These are phyloP conservation scores for Tetrapedia diversipes DNA, from an alignment of 2,888 invertebrate genomes.

Conservation along the genomic window DNA sequence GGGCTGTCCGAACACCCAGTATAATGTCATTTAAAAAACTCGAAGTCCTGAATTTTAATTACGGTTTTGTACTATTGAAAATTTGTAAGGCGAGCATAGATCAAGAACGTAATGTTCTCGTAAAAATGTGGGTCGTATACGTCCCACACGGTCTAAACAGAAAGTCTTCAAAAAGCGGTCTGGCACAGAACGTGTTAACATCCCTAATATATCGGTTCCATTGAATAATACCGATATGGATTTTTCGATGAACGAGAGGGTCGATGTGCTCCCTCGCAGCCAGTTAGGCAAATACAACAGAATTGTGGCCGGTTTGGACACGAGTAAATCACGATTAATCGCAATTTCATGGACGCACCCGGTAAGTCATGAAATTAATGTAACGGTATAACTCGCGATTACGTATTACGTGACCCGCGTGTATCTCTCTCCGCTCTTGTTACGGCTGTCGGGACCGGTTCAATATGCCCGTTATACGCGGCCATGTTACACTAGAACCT, in stretches of 20 bases:
- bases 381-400: constrained; percentile 57
- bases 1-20: too few species aligned
- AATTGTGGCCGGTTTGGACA: constrained; percentile 1
- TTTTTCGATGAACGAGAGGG: constrained; percentile 18
- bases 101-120: too few species aligned
- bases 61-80: too few species aligned
- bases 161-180: too few species aligned
- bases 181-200: too few species aligned
- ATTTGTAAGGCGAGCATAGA: too few species aligned
- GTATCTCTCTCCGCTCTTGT: constrained; percentile 34
- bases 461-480: constrained; percentile 25
- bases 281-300: constrained; percentile 1
- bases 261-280: neutral
- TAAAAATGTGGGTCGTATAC: too few species aligned
- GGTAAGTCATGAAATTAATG: constrained; percentile 60
- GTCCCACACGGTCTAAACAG: too few species aligned
- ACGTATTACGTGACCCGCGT: constrained; percentile 35
- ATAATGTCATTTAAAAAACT: too few species aligned
- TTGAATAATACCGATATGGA: constrained; percentile 21
- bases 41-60: too few species aligned
- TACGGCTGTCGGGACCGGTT: constrained; percentile 31
- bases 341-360: constrained; percentile 43
- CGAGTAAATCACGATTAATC: constrained; percentile 52
- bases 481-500: too few species aligned
- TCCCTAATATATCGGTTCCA: neutral